A percentile compares a stretch with the other conserved stretches of the same genome.
These are phyloP conservation scores for Girardinichthys multiradiatus DNA, from an alignment of 2,113 vertebrate genomes.

Conservation along the genomic window DNA sequence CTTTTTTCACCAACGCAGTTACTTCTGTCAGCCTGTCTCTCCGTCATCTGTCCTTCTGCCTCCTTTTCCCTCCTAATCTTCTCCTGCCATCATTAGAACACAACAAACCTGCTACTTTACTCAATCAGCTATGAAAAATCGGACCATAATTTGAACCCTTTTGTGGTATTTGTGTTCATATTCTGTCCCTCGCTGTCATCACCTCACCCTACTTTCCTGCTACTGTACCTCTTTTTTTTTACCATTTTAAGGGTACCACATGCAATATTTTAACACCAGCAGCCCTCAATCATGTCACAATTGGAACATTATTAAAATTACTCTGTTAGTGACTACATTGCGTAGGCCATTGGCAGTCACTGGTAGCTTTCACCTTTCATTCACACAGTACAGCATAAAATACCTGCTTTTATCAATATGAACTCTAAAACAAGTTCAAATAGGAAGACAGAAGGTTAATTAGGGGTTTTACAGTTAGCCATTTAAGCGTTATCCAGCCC, in stretches of 20 bases:
- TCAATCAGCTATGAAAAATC: constrained; percentile 15
- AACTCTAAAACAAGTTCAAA: constrained; percentile 14
- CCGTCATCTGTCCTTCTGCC: constrained; percentile 68
- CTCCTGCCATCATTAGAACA: constrained; percentile 56
- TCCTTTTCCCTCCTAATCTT: constrained; percentile 61
- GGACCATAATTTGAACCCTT: constrained; percentile 41
- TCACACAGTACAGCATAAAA: constrained; percentile 17
- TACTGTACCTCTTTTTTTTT: constrained; percentile 39
- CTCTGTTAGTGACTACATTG: constrained; percentile 45
- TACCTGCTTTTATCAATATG: constrained; percentile 24
- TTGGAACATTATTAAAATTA: constrained; percentile 55
- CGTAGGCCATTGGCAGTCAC: constrained; percentile 34
- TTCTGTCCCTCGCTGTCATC: constrained; percentile 35
- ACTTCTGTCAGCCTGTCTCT: constrained; percentile 68
- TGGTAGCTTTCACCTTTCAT: constrained; percentile 9
- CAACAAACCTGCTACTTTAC: constrained; percentile 45
- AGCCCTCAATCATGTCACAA: constrained; percentile 40
- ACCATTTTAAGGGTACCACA: constrained; percentile 36
- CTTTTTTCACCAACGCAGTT: constrained; percentile 50
- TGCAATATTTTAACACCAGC: constrained; percentile 40
- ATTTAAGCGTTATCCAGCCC: neutral
- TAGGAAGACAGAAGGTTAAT: constrained; percentile 9
- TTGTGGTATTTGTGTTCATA: constrained; percentile 47
- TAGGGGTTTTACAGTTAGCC: constrained; percentile 2
- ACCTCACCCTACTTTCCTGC: constrained; percentile 21